Evolutionary conservation across 2,797 vertebrate species (phyloP), one percentile per base, ranked within the genome.

Genomic region (Myotis pilosus): DNA sequence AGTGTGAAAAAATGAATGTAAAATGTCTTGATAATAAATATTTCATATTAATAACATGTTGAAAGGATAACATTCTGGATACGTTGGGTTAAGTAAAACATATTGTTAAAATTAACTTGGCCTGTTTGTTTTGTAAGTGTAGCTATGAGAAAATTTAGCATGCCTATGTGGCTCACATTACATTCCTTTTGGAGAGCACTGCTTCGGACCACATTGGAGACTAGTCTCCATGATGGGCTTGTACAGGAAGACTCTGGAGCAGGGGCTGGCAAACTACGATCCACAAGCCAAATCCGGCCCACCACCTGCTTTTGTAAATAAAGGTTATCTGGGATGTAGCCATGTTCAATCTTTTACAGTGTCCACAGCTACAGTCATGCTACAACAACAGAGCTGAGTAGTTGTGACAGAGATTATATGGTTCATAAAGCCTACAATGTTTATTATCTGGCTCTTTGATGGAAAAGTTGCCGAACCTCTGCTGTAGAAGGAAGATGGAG

Each of bases 91-190:
- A 95, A 92, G 78, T 76, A 83, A 92, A 17, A 44, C 22, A 74
- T 44, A 69, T 28, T 60, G 33, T 66, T 66, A 92, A 93, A 91
- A 84, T 79, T 87, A 76, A 84, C 80, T 92, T 62, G 4, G 33
- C 11, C 19, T 74, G 19, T 51, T 41, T 57, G 5, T 60, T 84
- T 53, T 75, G 55, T 72, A 41, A 91, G 72, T 72, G 19, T 64
- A 78, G n/a, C 7, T 71, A 71, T 33, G 64, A 76, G 38, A 82
- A 92, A 91, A 84, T 55, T 78, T 71, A 71, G 84, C 41, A 25
- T 81, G 87, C 20, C 23, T 62, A 17, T 41, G 15, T 72, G 51
- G 28, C 20, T 91, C 51, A 53, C 20, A 55, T 57, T 92, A 60
- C 6, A 47, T 79, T 79, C 84, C 30, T 92, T 3, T 20, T 72